Evolutionary conservation across 1,140 invertebrate genomes (phyloP).

Genomic region (Drosophila ercepeae): DNA sequence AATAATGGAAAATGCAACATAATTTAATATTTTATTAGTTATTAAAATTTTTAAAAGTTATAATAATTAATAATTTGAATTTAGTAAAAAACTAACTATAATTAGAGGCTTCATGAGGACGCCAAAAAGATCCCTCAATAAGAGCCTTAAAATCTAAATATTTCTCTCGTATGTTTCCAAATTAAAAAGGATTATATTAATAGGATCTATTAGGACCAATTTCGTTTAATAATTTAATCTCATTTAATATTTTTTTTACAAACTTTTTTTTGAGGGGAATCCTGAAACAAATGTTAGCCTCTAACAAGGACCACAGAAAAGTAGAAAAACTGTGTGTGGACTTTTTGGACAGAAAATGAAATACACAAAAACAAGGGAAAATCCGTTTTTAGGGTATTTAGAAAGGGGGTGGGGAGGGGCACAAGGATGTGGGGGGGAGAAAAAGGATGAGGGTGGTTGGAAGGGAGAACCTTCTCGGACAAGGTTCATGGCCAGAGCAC

Average conservation of each 20-base stretch:
- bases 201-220: not conserved
- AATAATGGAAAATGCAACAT: no score
- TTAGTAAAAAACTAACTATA: no score
- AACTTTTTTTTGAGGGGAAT: no score
- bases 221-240: not conserved
- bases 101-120: no score
- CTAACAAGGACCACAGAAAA: not conserved
- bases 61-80: no score
- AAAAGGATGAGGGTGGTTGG: no score
- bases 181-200: no score
- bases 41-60: no score
- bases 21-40: no score
- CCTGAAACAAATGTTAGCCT: not conserved
- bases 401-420: not conserved
- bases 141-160: no score
- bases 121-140: no score
- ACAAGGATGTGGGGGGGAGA: not conserved
- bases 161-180: no score
- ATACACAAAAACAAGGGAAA: constrained; percentile 25
- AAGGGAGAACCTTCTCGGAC: not conserved
- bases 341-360: constrained; percentile 11
- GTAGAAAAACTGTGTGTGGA: not conserved
- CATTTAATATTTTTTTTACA: not conserved
- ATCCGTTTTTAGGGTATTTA: constrained; percentile 26
- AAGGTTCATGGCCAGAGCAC: constrained; percentile 62